These are phyloP conservation scores for Labeo catla DNA, from an alignment of 2,113 vertebrate genomes.

Conservation along the genomic window DNA sequence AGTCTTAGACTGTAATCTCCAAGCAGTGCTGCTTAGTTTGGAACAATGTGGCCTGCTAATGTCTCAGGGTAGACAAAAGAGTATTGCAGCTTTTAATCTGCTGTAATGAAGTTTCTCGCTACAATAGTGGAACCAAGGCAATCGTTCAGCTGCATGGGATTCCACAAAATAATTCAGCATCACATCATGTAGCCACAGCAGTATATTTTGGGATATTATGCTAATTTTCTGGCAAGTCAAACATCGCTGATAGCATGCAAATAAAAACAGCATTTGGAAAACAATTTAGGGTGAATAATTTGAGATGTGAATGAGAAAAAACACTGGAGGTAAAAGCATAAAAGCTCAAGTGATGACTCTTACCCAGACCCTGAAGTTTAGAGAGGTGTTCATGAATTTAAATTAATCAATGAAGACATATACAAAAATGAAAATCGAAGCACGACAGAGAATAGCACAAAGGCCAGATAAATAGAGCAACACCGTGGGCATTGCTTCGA, in stretches of 20 bases:
- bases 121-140: background rate
- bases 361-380: slow-evolving; percentile 35
- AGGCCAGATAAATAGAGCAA: slow-evolving; percentile 29
- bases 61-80: slow-evolving; percentile 3
- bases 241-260: slow-evolving; percentile 30
- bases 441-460: slow-evolving; percentile 44
- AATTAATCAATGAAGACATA: slow-evolving; percentile 54
- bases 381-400: slow-evolving; percentile 51
- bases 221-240: background rate
- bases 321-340: slow-evolving; percentile 4
- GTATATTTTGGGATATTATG: slow-evolving; percentile 10
- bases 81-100: slow-evolving; percentile 27
- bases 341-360: slow-evolving; percentile 24
- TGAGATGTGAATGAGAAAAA: background rate
- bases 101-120: slow-evolving; percentile 30
- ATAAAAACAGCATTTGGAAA: slow-evolving; percentile 8
- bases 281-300: slow-evolving; percentile 35
- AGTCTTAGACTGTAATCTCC: background rate
- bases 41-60: slow-evolving; percentile 10
- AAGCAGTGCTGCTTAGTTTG: slow-evolving; percentile 2
- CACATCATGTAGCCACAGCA: slow-evolving; percentile 40
- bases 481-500: slow-evolving; percentile 7
- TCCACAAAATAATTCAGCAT: slow-evolving; percentile 20
- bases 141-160: slow-evolving; percentile 28
- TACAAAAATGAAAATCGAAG: slow-evolving; percentile 40